Evolutionary conservation across 1,140 invertebrate genomes (phyloP).

Genomic region (Orussus abietinus): DNA sequence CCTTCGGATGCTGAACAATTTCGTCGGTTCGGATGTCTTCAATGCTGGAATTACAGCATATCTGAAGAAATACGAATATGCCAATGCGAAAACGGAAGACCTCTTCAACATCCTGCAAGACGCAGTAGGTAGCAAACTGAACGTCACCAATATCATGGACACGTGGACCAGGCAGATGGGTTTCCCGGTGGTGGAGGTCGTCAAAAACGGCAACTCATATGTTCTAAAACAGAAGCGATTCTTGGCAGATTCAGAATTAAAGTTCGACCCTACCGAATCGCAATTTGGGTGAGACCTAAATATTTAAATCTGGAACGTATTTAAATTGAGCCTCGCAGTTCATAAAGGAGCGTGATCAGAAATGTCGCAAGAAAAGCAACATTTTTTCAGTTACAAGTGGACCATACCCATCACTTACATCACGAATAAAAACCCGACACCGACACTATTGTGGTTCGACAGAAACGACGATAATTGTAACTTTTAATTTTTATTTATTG

Average conservation of each 20-base stretch:
- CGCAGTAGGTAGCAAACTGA: conserved; percentile 41
- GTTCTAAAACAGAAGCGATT: conserved; percentile 71
- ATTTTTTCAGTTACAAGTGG: conserved; percentile 69
- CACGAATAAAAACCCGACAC: conserved; percentile 55
- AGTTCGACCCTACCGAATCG: conserved; percentile 53
- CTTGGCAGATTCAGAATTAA: conserved; percentile 61
- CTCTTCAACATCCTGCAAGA: conserved; percentile 66
- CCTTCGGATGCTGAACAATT: conserved; percentile 85
- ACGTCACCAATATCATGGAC: conserved; percentile 76
- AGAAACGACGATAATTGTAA: conserved; percentile 56
- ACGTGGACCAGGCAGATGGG: conserved; percentile 94
- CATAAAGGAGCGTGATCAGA: not conserved
- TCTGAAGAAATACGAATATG: conserved; percentile 65
- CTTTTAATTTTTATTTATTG: conserved; percentile 26
- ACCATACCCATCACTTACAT: conserved; percentile 77
- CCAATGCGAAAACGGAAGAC: conserved; percentile 77
- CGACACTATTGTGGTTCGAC: conserved; percentile 59
- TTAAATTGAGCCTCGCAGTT: too few species aligned
- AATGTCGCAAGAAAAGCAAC: not conserved
- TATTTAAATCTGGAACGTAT: too few species aligned
- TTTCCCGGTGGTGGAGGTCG: conserved; percentile 74
- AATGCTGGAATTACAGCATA: conserved; percentile 68
- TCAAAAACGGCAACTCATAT: conserved; percentile 50
- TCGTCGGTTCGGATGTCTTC: conserved; percentile 75
- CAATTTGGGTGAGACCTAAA: conserved; percentile 61